Percentiles rank a stretch among this genome's conserved stretches.
Conservation (phyloP, 2,797 vertebrate species). For the Otolemur crassicaudatus region DNA sequence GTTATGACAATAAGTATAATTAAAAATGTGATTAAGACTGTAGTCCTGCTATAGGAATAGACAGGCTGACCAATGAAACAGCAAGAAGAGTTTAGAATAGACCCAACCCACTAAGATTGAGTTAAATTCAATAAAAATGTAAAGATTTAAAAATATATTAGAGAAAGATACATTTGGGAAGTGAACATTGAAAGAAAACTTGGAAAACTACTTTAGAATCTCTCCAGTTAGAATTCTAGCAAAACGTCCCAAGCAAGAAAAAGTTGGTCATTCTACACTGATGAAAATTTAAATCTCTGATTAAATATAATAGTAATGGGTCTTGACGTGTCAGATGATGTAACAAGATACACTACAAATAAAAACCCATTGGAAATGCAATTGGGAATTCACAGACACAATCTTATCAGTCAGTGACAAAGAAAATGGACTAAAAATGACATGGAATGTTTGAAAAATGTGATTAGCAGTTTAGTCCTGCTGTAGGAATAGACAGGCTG, state of each 20-base stretch:
- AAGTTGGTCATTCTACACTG: constrained; percentile 13
- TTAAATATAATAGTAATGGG: constrained; percentile 43
- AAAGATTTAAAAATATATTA: constrained; percentile 42
- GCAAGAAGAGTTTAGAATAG: neutral
- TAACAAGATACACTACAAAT: neutral
- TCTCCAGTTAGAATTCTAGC: neutral
- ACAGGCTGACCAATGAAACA: constrained; percentile 61
- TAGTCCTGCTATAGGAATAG: constrained; percentile 13
- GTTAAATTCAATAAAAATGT: constrained; percentile 28
- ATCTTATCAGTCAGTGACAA: constrained; percentile 39
- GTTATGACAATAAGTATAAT: neutral
- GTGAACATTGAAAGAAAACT: neutral
- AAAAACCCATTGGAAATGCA: constrained; percentile 55
- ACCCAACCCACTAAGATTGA: neutral
- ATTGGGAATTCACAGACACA: constrained; percentile 8
- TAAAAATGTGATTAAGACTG: constrained; percentile 55
- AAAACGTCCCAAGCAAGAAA: constrained; percentile 42
- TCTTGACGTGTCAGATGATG: constrained; percentile 9
- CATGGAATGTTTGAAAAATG: constrained; percentile 60
- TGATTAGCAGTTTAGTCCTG: constrained; percentile 19
- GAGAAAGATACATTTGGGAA: neutral
- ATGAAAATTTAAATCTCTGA: constrained; percentile 36
- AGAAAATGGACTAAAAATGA: constrained; percentile 46
- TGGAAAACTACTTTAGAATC: constrained; percentile 31
- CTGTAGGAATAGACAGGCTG: constrained; percentile 24